Conservation (phyloP, 1,140 invertebrate species). For the Mercenaria mercenaria region DNA sequence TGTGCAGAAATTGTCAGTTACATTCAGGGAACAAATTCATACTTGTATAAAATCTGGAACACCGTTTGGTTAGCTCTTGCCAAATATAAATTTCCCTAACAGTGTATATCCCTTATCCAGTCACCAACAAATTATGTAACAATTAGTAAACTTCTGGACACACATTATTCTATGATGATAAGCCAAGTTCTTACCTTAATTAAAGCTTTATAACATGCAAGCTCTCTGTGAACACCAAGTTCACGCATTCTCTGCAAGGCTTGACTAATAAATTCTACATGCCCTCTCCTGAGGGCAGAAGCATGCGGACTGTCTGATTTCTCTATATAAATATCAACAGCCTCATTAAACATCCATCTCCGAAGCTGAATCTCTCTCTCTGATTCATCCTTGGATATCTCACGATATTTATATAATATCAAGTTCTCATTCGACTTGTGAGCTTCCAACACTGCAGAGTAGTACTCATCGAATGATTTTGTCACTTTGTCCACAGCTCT, state of each 20-base stretch:
- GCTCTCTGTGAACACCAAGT: conserved; percentile 94
- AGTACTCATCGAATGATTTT: conserved; percentile 27
- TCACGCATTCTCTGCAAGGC: conserved; percentile 95
- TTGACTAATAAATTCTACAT: conserved; percentile 97
- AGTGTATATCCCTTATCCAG: too few relatives aligned
- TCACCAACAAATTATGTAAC: too few relatives aligned
- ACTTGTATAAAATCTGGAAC: too few relatives aligned
- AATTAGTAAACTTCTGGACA: too few relatives aligned
- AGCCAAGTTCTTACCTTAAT: conserved; percentile 86
- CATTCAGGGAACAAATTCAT: too few relatives aligned
- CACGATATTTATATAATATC: not conserved
- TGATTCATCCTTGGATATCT: not conserved
- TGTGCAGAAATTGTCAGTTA: too few relatives aligned
- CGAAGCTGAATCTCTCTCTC: conserved; percentile 33
- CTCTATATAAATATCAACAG: conserved; percentile 75
- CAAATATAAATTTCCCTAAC: too few relatives aligned
- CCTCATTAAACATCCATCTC: conserved; percentile 72
- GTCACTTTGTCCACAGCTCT: not conserved
- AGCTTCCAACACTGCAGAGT: conserved; percentile 17
- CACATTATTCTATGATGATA: too few relatives aligned
- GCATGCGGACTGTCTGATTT: conserved; percentile 71
- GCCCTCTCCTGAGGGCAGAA: conserved; percentile 82
- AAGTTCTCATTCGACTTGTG: conserved; percentile 10
- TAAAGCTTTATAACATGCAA: conserved; percentile 96
- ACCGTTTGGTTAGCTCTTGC: too few relatives aligned